Conservation (phyloP, 2,888 invertebrate genomes). For the Lamellibrachia satsuma region DNA sequence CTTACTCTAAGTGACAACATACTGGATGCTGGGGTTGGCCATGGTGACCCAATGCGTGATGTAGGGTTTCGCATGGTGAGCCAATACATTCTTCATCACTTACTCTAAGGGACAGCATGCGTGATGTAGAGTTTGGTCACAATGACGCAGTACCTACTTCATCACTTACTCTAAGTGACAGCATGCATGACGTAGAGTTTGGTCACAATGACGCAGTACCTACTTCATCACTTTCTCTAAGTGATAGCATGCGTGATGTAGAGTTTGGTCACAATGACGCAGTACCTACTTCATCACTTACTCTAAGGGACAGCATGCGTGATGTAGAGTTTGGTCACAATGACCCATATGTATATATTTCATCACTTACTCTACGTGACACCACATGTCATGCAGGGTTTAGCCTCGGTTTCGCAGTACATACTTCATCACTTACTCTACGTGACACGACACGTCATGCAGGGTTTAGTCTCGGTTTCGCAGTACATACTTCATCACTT, state of each 20-base stretch:
- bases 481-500: background rate
- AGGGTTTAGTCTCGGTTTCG: background rate
- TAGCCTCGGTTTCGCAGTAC: background rate
- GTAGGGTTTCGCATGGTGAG: background rate
- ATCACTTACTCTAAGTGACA: background rate
- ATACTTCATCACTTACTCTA: background rate
- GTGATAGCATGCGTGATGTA: background rate
- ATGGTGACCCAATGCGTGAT: background rate
- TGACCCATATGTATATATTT: background rate
- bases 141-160: background rate
- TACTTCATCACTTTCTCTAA: background rate
- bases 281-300: background rate
- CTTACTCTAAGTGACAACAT: background rate
- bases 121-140: background rate
- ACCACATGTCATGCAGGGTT: background rate
- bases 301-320: background rate
- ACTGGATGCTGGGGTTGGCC: background rate
- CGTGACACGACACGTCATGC: background rate
- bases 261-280: background rate
- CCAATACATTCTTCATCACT: background rate
- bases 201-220: background rate
- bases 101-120: background rate
- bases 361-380: background rate
- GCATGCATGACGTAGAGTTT: background rate
- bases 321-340: background rate